Evolutionary conservation across 2,113 vertebrate genomes (phyloP).

Genomic region (Xenopus tropicalis): UCB_Xtro_10.0 CM004448.2:24695001-24695500

Average conservation of each 20-base stretch:
- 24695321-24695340: neutral
- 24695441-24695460: too few relatives aligned
- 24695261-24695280: neutral
- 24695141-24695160: slow-evolving; percentile 22
- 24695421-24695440: too few relatives aligned
- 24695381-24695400: too few relatives aligned
- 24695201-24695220: neutral
- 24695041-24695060: slow-evolving; percentile 28
- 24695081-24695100: slow-evolving; percentile 30
- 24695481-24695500: too few relatives aligned
- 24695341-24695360: neutral
- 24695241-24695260: neutral
- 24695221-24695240: neutral
- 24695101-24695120: slow-evolving; percentile 34
- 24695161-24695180: neutral
- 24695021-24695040: slow-evolving; percentile 22
- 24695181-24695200: neutral
- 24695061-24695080: slow-evolving; percentile 18
- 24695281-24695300: neutral
- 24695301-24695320: slow-evolving; percentile 17
- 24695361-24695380: neutral
- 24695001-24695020: slow-evolving; percentile 32
- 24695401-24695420: too few relatives aligned
- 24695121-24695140: slow-evolving; percentile 25
- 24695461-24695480: too few relatives aligned